These are phyloP conservation scores for Origma solitaria DNA, from an alignment of 2,113 vertebrate genomes.

Conservation along the genomic window DNA sequence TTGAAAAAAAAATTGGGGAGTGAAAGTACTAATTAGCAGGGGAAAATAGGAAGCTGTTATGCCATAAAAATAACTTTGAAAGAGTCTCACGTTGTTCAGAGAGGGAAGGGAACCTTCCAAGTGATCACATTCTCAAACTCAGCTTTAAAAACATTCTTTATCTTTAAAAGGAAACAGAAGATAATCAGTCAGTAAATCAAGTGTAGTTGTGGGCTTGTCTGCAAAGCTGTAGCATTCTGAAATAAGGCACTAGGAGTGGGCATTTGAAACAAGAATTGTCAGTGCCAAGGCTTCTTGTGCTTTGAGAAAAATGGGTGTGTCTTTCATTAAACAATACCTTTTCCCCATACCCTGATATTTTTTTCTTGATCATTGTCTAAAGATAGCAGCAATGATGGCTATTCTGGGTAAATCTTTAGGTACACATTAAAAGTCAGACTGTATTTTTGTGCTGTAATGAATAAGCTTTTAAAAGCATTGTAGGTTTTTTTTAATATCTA, in stretches of 20 bases:
- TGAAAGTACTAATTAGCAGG: not conserved
- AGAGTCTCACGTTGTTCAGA: constrained; percentile 29
- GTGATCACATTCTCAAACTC: constrained; percentile 29
- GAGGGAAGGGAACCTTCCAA: constrained; percentile 47
- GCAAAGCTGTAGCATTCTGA: constrained; percentile 49
- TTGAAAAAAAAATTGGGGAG: not conserved
- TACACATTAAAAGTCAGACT: constrained; percentile 15
- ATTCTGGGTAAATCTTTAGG: not conserved
- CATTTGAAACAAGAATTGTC: constrained; percentile 32
- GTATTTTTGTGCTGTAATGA: constrained; percentile 39
- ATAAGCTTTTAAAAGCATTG: constrained; percentile 12
- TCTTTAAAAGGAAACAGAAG: constrained; percentile 75
- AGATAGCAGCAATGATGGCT: constrained; percentile 15
- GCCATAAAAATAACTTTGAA: constrained; percentile 18
- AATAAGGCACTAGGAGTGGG: not conserved
- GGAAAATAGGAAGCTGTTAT: not conserved
- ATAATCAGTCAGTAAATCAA: constrained; percentile 63
- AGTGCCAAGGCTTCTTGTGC: constrained; percentile 28
- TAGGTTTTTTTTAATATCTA: not conserved
- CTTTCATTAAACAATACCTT: constrained; percentile 29
- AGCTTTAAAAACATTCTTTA: constrained; percentile 69
- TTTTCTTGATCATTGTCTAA: constrained; percentile 1
- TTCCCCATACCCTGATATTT: not conserved
- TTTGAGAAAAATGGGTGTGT: constrained; percentile 19
- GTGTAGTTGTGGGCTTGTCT: constrained; percentile 46